These are phyloP conservation scores for Trypoxylon attenuatum DNA, from an alignment of 2,888 invertebrate genomes.

Conservation along the genomic window DNA sequence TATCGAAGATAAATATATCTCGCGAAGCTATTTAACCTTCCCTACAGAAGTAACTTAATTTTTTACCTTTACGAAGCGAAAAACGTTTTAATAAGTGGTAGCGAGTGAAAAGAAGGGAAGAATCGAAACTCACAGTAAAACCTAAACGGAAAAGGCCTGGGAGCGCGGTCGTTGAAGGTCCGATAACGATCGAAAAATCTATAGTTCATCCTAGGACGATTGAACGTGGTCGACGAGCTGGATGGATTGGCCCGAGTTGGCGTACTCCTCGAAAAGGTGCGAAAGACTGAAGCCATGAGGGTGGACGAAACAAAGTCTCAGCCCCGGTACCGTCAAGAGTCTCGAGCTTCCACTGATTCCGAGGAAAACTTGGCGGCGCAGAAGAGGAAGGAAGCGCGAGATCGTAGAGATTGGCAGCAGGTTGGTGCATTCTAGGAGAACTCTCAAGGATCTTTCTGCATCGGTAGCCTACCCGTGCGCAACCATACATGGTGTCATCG, in stretches of 20 bases:
- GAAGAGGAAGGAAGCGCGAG: conserved; percentile 31
- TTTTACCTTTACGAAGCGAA: too few relatives aligned
- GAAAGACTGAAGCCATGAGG: conserved; percentile 43
- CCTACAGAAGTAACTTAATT: too few relatives aligned
- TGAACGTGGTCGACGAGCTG: too few relatives aligned
- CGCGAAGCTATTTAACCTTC: too few relatives aligned
- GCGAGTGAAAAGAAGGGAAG: neutral
- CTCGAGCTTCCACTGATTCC: conserved; percentile 38
- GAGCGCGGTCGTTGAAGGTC: conserved; percentile 69
- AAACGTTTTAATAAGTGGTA: neutral
- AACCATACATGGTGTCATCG: conserved; percentile 64
- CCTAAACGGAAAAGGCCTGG: conserved; percentile 66
- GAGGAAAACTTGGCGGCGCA: neutral
- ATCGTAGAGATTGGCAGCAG: conserved; percentile 23
- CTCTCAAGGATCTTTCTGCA: conserved; percentile 54
- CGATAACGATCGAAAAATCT: conserved; percentile 74
- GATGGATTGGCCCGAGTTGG: conserved; percentile 25
- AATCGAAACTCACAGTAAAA: conserved; percentile 69
- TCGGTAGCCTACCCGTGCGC: conserved; percentile 48
- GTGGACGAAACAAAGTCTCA: neutral
- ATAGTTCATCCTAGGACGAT: conserved; percentile 64
- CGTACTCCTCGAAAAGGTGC: conserved; percentile 33
- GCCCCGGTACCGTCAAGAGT: conserved; percentile 17
- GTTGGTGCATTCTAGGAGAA: conserved; percentile 43
- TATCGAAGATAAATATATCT: too few relatives aligned